Conservation (phyloP, 1,140 invertebrate genomes). For the Luehdorfia chinensis region DNA sequence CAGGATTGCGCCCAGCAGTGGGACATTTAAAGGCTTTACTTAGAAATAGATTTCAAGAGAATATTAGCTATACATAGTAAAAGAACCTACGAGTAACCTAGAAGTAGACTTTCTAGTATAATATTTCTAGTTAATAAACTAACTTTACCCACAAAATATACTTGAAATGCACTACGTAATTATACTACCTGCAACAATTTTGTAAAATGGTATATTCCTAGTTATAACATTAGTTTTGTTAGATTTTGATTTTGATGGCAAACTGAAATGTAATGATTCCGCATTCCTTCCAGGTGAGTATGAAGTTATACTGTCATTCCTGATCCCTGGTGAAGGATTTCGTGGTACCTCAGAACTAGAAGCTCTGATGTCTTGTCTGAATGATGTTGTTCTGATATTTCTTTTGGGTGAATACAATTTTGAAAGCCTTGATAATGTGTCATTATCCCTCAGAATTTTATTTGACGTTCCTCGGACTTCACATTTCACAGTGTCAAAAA, state of each 20-base stretch:
- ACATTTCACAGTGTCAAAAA: slow-evolving; percentile 35
- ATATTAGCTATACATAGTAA: too few species aligned
- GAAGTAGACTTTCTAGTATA: too few species aligned
- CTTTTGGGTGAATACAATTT: slow-evolving; percentile 15
- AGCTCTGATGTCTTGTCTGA: slow-evolving; percentile 35
- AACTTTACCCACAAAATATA: too few species aligned
- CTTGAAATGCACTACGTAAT: too few species aligned
- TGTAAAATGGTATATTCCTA: slow-evolving; percentile 49
- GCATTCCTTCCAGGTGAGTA: slow-evolving; percentile 41
- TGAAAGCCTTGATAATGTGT: slow-evolving; percentile 29
- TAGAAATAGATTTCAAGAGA: too few species aligned
- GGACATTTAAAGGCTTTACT: too few species aligned
- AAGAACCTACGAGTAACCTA: too few species aligned
- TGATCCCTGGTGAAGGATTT: slow-evolving; percentile 27
- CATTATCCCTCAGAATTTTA: slow-evolving; percentile 35
- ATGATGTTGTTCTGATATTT: slow-evolving; percentile 25
- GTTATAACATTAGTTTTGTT: slow-evolving; percentile 32
- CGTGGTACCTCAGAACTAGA: slow-evolving; percentile 31
- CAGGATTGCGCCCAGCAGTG: too few species aligned
- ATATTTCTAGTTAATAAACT: too few species aligned
- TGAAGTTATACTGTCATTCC: slow-evolving; percentile 35
- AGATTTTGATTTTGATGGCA: slow-evolving; percentile 42
- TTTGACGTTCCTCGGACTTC: slow-evolving; percentile 24
- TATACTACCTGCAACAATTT: slow-evolving; percentile 58
- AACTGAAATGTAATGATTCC: slow-evolving; percentile 43